Percentiles rank a stretch among this genome's conserved stretches.
Evolutionary conservation across 2,113 vertebrate genomes (phyloP).

Genomic region (Rafetus swinhoei): DNA sequence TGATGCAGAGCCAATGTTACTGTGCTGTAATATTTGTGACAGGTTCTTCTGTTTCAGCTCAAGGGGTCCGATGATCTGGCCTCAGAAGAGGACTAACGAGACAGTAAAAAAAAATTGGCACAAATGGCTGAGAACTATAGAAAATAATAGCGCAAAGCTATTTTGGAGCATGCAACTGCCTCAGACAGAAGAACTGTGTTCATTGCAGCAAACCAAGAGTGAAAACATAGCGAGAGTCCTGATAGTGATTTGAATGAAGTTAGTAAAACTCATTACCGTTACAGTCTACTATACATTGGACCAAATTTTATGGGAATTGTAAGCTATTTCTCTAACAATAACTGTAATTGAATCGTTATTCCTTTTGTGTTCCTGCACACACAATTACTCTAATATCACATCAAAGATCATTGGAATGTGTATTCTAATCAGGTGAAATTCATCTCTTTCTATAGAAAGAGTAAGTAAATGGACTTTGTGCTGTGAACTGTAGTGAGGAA

Average conservation of each 20-base stretch:
- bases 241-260: slow-evolving; percentile 24
- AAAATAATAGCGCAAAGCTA: not conserved
- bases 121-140: not conserved
- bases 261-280: slow-evolving; percentile 11
- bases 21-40: not conserved
- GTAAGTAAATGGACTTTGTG: not conserved
- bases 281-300: not conserved
- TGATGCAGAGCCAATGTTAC: not conserved
- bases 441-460: not conserved
- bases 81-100: not conserved
- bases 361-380: slow-evolving; percentile 20
- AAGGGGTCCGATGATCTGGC: not conserved
- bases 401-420: not conserved
- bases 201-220: not conserved
- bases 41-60: not conserved
- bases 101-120: not conserved
- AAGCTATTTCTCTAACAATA: slow-evolving; percentile 15
- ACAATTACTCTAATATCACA: slow-evolving; percentile 19
- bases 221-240: not conserved
- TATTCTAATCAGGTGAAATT: not conserved
- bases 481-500: not conserved
- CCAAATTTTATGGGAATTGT: slow-evolving; percentile 12
- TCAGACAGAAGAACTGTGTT: not conserved
- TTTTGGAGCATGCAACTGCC: not conserved
- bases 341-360: slow-evolving; percentile 6